Evolutionary conservation across 1,140 invertebrate genomes (phyloP).

Genomic region (Druon quercuslanigerum): DNA sequence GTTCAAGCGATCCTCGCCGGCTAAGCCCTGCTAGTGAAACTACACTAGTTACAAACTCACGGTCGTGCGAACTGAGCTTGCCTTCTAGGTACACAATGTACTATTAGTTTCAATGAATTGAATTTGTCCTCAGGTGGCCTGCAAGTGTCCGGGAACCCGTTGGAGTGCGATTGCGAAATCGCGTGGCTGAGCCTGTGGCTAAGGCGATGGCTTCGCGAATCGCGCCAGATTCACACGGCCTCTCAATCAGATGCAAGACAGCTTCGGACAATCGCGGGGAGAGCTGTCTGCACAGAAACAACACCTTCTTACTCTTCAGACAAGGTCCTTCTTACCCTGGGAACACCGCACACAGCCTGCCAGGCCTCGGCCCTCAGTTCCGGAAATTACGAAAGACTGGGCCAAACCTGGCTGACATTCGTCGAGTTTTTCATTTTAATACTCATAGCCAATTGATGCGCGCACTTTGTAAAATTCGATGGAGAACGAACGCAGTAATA

Average conservation of each 20-base stretch:
- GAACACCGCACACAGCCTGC: constrained; percentile 76
- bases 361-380: constrained; percentile 76
- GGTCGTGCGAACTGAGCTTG: too few species aligned
- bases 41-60: too few species aligned
- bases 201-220: constrained; percentile 88
- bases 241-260: constrained; percentile 75
- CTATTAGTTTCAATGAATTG: constrained; percentile 5
- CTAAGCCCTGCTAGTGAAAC: too few species aligned
- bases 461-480: constrained; percentile 43
- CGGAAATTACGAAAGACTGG: constrained; percentile 65
- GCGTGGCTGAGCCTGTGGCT: constrained; percentile 93
- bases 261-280: constrained; percentile 68
- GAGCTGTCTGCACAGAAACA: constrained; percentile 72
- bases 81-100: too few species aligned
- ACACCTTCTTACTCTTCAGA: constrained; percentile 72
- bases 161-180: constrained; percentile 90
- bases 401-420: constrained; percentile 59
- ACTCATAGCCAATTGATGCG: constrained; percentile 59
- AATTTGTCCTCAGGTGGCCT: constrained; percentile 82
- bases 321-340: constrained; percentile 70
- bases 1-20: too few species aligned
- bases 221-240: constrained; percentile 82
- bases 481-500: constrained; percentile 35
- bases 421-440: constrained; percentile 61
- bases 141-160: constrained; percentile 87